Evolutionary conservation across 2,888 invertebrate genomes (phyloP), one percentile per base, ranked within the genome.

Genomic region (Apotomis betuletana): DNA sequence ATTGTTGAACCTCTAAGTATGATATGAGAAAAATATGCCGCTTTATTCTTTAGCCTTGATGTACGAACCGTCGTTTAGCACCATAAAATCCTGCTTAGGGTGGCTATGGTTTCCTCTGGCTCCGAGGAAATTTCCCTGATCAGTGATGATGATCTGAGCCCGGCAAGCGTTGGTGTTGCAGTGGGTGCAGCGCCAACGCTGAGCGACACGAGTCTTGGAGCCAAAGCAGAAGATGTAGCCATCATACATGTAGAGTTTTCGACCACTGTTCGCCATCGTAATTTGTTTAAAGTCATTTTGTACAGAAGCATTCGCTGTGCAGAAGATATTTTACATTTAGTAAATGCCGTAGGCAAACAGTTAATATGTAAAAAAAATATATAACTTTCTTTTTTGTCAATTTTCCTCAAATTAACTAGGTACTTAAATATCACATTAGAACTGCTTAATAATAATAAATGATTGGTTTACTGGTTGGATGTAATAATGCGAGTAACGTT

Each of bases 71-170:
- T 73, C 60, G 9, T 75, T 38, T 41, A 77, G 57, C 1, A 77
- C 46, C 57, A 69, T 72, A 59, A 77, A 80, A 0, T 61, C 74
- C 0, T 81, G 81, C 0, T 75, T 77, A 5, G 46, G 36, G 65
- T 85, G 84, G 8, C 67, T 76, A 67, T 84, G 81, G 0, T 77
- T 76, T 52, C 79, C 76, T 10, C 68, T 62, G 4, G 74, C 60
- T 13, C 70, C 76, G 0, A 79, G 10, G 51, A 79, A 77, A 0
- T 49, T 51, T 0, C 81, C 81, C 0, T 80, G 73, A 9, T 61
- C 15, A 0, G 74, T 74, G 5, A 83, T 51, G 62, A 78, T 78
- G 0, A 78, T 65, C 38, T 75, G 68, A 0, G 75, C 78, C 9
- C 75, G 75, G 62, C 77, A 78, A 0, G 75, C 70, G 2, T 59